Evolutionary conservation across 2,113 vertebrate genomes (phyloP).

Genomic region (Neotoma lepida): DNA sequence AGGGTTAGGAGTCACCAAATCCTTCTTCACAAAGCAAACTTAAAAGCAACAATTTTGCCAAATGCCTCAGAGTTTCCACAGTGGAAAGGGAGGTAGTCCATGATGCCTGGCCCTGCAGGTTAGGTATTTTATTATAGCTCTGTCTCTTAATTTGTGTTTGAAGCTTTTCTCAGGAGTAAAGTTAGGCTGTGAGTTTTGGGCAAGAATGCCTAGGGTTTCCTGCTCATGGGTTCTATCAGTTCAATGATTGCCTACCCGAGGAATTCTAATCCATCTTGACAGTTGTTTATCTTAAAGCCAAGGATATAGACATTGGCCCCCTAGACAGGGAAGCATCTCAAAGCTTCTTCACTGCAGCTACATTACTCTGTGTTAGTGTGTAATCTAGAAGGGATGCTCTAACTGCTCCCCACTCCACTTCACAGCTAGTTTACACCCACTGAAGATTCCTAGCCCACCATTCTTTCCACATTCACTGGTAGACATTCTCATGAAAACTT

Average conservation of each 20-base stretch:
- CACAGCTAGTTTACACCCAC: no score
- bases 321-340: background rate
- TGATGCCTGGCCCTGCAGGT: background rate
- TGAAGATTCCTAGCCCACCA: background rate
- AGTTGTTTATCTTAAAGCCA: background rate
- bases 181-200: background rate
- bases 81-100: slow-evolving; percentile 54
- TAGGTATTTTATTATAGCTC: background rate
- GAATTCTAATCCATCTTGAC: background rate
- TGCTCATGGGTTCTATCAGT: background rate
- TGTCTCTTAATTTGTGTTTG: background rate
- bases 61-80: slow-evolving; percentile 79
- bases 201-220: background rate
- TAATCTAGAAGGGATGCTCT: background rate
- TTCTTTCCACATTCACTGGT: no score
- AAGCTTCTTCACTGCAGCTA: background rate
- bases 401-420: background rate
- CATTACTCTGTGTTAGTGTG: background rate
- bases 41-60: slow-evolving; percentile 84
- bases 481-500: background rate
- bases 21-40: slow-evolving; percentile 83
- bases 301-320: background rate
- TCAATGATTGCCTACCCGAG: background rate
- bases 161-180: background rate
- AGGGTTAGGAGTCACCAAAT: slow-evolving; percentile 82